Evolutionary conservation across 1,140 invertebrate genomes (phyloP), one percentile per base, ranked within the genome.

Genomic region (Calephelis virginiensis): DNA sequence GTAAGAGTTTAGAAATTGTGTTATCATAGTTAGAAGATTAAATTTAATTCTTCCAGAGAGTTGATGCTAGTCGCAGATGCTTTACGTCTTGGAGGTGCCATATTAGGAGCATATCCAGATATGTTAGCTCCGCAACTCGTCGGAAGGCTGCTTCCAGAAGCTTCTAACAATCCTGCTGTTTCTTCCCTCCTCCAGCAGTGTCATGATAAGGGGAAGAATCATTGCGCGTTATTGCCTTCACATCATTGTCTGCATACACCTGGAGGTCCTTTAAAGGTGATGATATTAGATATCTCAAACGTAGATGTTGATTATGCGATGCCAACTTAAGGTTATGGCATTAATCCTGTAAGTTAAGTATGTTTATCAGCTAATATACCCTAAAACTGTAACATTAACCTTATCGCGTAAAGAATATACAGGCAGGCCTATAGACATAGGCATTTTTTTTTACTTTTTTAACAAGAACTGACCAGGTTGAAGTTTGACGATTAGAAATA

Each of bases 201-300:
- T 82, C 97, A 99, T 82, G 91, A 93, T 13, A 94, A 95, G 78
- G 98, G 98, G 0, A 95, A 96, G 17, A 94, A 95, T 62, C 94
- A 99, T 80, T 99, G 97, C 81, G 96, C 97, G 13, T 91, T 99
- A 9, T 92, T 99, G 61, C 98, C 98, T 0, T 93, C 97, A 0
- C 98, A 98, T 89, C 98, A 99, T 87, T 99, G 98, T 81, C 92
- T 99, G 62, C 98, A 99, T 81, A 99, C 98, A 0, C 98, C 98
- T 13, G 98, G 98, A 61, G 98, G 98, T 45, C 98, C 98, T 0
- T 92, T 99, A 0, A 99, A 99, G 92, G 96, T 97, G 85, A 70
- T 56, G 28, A 28, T 61, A 61, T 28, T 28, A 4, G 17, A 1
- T 17, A 1, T 17, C 17, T n/a, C n/a, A n/a, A n/a, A n/a, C n/a